A percentile compares a stretch with the other conserved stretches of the same genome.
Evolutionary conservation across 2,113 vertebrate genomes (phyloP).

Genomic region (Ia io): DNA sequence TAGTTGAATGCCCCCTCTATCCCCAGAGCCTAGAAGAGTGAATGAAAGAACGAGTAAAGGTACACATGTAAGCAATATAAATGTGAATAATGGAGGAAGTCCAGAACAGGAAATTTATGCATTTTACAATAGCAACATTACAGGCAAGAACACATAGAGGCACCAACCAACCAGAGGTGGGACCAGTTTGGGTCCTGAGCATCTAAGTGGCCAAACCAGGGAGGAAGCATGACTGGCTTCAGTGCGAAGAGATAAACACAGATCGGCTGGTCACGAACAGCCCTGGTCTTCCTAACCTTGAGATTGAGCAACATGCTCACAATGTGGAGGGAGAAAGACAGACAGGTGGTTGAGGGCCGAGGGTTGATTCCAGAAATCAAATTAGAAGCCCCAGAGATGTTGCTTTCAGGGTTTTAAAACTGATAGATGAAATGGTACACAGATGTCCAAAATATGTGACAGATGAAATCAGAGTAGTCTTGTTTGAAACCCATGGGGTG

Average conservation of each 20-base stretch:
- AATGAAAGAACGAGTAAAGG: background rate
- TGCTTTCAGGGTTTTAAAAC: background rate
- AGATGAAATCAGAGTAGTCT: background rate
- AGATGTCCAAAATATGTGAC: background rate
- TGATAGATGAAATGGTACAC: background rate
- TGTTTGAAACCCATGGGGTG: background rate
- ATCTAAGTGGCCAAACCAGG: background rate
- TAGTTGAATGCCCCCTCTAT: background rate
- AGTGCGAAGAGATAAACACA: background rate
- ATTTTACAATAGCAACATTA: background rate
- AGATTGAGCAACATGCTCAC: background rate
- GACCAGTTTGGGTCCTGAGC: background rate
- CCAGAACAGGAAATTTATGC: background rate
- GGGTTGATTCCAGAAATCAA: background rate
- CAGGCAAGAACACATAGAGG: background rate
- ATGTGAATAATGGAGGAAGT: background rate
- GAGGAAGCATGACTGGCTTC: background rate
- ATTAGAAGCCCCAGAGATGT: background rate
- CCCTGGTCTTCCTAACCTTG: background rate
- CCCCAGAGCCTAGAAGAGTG: background rate
- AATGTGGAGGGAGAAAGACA: fast-evolving
- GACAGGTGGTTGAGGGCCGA: fast-evolving
- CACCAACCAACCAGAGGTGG: too few relatives aligned
- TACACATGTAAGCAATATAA: background rate
- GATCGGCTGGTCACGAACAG: background rate